Conservation (phyloP, 2,797 vertebrate genomes). For the Rhinatrema bivittatum region DNA sequence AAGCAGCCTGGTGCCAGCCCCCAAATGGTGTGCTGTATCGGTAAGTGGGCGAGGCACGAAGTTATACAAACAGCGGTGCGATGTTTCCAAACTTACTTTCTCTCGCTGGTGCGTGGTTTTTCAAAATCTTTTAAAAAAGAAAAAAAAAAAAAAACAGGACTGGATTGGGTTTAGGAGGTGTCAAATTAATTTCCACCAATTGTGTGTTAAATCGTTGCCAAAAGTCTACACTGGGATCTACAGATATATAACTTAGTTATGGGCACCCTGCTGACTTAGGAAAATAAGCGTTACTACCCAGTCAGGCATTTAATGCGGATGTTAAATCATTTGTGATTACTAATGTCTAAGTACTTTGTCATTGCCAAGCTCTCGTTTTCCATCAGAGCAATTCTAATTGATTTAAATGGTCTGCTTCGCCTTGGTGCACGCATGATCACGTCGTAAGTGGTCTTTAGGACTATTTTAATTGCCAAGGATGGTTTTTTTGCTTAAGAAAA, state of each 20-base stretch:
- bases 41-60: too few relatives aligned
- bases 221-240: conserved; percentile 72
- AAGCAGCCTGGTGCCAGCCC: too few relatives aligned
- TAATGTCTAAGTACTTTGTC: conserved; percentile 78
- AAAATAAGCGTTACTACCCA: conserved; percentile 75
- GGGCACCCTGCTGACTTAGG: conserved; percentile 73
- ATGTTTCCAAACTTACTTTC: too few relatives aligned
- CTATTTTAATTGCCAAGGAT: conserved; percentile 93
- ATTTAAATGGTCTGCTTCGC: conserved; percentile 98
- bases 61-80: too few relatives aligned
- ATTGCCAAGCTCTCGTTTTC: conserved; percentile 85
- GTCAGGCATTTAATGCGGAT: conserved; percentile 80
- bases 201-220: conserved; percentile 75
- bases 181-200: conserved; percentile 76
- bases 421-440: conserved; percentile 92
- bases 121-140: neutral
- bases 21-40: too few relatives aligned
- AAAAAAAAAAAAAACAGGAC: conserved; percentile 11
- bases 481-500: conserved; percentile 78
- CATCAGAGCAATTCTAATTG: conserved; percentile 97
- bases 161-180: conserved; percentile 43
- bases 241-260: conserved; percentile 69
- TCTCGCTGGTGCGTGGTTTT: too few relatives aligned
- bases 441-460: conserved; percentile 96
- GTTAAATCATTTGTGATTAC: conserved; percentile 89